These are phyloP conservation scores for Pseudorectes ferrugineus DNA, from an alignment of 2,113 vertebrate species.

Conservation along the genomic window DNA sequence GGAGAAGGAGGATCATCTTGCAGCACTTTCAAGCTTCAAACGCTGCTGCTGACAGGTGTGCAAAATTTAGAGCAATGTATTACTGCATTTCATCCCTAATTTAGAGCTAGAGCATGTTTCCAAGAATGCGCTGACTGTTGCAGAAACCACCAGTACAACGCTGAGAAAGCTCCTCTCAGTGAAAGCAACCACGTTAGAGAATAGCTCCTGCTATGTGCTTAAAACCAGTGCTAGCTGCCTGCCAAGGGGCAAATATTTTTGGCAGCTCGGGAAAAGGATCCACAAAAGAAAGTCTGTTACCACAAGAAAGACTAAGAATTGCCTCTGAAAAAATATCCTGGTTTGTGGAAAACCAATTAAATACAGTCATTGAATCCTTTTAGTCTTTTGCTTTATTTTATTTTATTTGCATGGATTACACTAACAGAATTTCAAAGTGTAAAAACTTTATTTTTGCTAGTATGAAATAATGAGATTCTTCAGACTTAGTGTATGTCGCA, in stretches of 20 bases:
- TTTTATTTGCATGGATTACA: not conserved
- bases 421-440: not conserved
- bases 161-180: conserved; percentile 32
- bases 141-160: conserved; percentile 4
- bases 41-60: not conserved
- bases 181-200: not conserved
- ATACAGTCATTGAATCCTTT: not conserved
- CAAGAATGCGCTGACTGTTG: not conserved
- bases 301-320: not conserved
- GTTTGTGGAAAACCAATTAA: conserved; percentile 36
- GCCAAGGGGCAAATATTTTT: conserved; percentile 39
- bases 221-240: conserved; percentile 32
- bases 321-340: not conserved
- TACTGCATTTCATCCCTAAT: conserved; percentile 16
- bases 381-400: not conserved
- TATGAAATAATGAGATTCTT: not conserved
- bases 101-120: conserved; percentile 23
- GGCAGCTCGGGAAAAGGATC: not conserved
- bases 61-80: conserved; percentile 21
- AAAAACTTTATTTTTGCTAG: not conserved
- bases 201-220: not conserved
- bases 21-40: conserved; percentile 14
- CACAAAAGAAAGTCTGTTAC: not conserved
- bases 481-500: not conserved
- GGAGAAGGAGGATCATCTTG: not conserved